Evolutionary conservation across 1,140 invertebrate genomes (phyloP).

Genomic region (Leptoteleia sp.): DNA sequence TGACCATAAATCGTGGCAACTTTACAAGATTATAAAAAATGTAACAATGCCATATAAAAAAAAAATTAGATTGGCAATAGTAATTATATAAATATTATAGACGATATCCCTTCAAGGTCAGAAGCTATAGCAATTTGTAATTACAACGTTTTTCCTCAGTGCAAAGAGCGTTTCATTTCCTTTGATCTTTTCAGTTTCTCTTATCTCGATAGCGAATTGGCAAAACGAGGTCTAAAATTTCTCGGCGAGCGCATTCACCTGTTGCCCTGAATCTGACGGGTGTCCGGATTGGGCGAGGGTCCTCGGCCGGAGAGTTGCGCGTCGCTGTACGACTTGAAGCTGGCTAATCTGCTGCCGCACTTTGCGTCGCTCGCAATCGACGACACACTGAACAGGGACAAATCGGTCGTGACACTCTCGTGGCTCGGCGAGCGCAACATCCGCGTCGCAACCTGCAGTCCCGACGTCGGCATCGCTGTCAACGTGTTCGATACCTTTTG

Average conservation of each 20-base stretch:
- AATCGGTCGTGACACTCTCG: slow-evolving; percentile 90
- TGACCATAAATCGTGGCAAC: no score
- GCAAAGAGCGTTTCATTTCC: no score
- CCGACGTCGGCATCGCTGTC: slow-evolving; percentile 78
- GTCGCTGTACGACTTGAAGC: slow-evolving; percentile 82
- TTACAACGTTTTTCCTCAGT: no score
- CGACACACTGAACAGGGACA: slow-evolving; percentile 90
- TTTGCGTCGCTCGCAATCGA: slow-evolving; percentile 86
- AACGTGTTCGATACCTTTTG: slow-evolving; percentile 65
- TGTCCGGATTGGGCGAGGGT: slow-evolving; percentile 87
- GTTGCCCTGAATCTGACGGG: slow-evolving; percentile 75
- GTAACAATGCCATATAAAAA: no score
- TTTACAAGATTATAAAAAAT: no score
- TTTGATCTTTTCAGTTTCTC: no score
- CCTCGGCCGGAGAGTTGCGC: slow-evolving; percentile 82
- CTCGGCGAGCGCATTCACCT: slow-evolving; percentile 64
- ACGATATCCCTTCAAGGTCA: no score
- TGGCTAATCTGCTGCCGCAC: slow-evolving; percentile 81
- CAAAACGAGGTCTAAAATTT: not conserved
- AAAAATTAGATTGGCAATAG: no score
- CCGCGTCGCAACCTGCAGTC: slow-evolving; percentile 81
- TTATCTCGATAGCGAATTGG: no score
- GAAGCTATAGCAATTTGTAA: no score
- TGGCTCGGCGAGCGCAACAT: slow-evolving; percentile 90
- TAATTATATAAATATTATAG: no score